Conservation (phyloP, 2,888 invertebrate species). For the Parnassius glacialis region DNA sequence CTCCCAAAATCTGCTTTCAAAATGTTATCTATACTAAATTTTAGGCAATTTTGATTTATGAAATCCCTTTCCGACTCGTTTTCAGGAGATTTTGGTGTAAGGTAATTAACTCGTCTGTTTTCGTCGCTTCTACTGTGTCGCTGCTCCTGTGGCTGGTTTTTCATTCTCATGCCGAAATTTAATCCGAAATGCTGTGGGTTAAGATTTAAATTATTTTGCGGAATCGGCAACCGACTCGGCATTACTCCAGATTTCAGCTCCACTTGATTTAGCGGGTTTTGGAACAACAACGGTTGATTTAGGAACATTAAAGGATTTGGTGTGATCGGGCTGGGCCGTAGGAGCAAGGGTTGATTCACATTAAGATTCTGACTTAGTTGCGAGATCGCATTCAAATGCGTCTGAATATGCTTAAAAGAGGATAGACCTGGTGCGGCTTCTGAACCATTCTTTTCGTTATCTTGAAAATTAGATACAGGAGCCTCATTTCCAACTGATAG, state of each 20-base stretch:
- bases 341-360: constrained; percentile 64
- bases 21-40: constrained; percentile 93
- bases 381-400: constrained; percentile 84
- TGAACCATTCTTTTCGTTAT: constrained; percentile 46
- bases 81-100: constrained; percentile 61
- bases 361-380: constrained; percentile 81
- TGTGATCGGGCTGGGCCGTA: constrained; percentile 72
- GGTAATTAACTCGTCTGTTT: constrained; percentile 53
- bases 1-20: constrained; percentile 92
- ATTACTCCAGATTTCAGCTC: constrained; percentile 60
- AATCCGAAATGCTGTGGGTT: constrained; percentile 57
- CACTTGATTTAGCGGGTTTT: constrained; percentile 62
- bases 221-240: constrained; percentile 52
- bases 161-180: constrained; percentile 57
- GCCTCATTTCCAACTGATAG: constrained; percentile 90
- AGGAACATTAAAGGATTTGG: constrained; percentile 76
- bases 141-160: constrained; percentile 45
- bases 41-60: constrained; percentile 82
- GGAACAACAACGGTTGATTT: constrained; percentile 70
- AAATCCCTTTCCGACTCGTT: constrained; percentile 65
- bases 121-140: constrained; percentile 54
- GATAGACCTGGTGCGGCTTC: constrained; percentile 65
- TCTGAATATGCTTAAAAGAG: constrained; percentile 84
- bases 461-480: constrained; percentile 64
- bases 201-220: constrained; percentile 52